Percentiles rank a stretch among this genome's conserved stretches.
Conservation (phyloP, 2,797 vertebrate species). For the Poliocrania exsul region DNA sequence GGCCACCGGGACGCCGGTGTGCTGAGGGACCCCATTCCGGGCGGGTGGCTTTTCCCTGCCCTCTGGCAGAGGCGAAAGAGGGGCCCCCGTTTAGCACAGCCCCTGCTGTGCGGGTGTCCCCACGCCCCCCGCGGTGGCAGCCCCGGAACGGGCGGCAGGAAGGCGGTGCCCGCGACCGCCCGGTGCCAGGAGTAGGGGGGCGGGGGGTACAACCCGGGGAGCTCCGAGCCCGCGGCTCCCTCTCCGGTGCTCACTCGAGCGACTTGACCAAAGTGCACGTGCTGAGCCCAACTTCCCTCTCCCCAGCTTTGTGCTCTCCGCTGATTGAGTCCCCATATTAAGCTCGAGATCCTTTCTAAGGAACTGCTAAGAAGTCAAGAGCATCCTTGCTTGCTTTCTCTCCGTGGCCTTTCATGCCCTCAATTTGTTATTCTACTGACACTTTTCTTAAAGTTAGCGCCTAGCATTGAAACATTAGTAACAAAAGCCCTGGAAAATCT, state of each 20-base stretch:
- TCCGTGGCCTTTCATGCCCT: slow-evolving; percentile 73
- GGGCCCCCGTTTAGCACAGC: not conserved
- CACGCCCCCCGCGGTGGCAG: not conserved
- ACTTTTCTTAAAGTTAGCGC: slow-evolving; percentile 72
- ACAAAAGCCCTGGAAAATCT: slow-evolving; percentile 70
- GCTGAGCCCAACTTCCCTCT: slow-evolving; percentile 46
- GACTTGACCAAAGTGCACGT: slow-evolving; percentile 51
- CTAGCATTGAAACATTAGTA: slow-evolving; percentile 53
- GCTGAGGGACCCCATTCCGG: not conserved
- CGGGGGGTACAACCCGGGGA: not conserved
- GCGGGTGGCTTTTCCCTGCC: not conserved
- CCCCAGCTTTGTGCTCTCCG: slow-evolving; percentile 54
- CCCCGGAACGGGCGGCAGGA: not conserved
- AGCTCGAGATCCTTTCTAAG: slow-evolving; percentile 71
- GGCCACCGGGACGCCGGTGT: not conserved
- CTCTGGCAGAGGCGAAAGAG: not conserved
- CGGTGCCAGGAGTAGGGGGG: not conserved
- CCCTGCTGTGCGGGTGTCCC: fast-evolving
- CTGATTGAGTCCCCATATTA: slow-evolving; percentile 62
- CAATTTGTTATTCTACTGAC: slow-evolving; percentile 72
- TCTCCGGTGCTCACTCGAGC: slow-evolving; percentile 9
- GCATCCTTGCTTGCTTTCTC: slow-evolving; percentile 72
- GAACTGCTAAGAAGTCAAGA: slow-evolving; percentile 80
- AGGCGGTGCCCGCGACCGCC: not conserved
- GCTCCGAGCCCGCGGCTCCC: not conserved